These are phyloP conservation scores for Clytia hemisphaerica DNA, from an alignment of 30 jellyfish, hydroid and myxozoan genomes.

Conservation along the genomic window DNA sequence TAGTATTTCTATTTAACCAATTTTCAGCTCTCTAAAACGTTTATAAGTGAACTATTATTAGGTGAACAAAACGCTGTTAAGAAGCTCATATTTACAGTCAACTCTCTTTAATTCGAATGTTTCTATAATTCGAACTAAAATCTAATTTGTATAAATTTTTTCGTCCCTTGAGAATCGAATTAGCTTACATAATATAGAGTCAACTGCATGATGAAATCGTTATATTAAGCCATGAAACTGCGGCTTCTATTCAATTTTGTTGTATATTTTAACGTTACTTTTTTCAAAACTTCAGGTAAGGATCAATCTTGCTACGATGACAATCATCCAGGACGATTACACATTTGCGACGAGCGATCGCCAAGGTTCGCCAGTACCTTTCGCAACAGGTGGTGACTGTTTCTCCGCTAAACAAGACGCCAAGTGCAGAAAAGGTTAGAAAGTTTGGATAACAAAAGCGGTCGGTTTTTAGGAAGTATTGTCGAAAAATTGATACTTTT, in stretches of 20 bases:
- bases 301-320: constrained; percentile 43
- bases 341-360: constrained; percentile 50
- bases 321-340: constrained; percentile 50
- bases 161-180: too few species aligned
- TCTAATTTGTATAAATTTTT: too few species aligned
- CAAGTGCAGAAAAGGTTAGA: constrained; percentile 70
- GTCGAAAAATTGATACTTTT: too few species aligned
- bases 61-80: not conserved
- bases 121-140: too few species aligned
- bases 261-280: not conserved
- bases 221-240: too few species aligned
- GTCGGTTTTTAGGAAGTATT: too few species aligned
- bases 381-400: constrained; percentile 93
- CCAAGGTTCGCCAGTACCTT: constrained; percentile 46
- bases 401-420: constrained; percentile 56
- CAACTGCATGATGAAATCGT: too few species aligned
- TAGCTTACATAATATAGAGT: too few species aligned
- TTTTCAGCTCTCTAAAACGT: not conserved
- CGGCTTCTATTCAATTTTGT: too few species aligned
- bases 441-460: too few species aligned
- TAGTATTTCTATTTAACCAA: not conserved
- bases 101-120: too few species aligned
- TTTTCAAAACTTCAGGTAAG: constrained; percentile 26
- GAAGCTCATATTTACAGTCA: not conserved
- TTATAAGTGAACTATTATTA: not conserved